Base-by-base conservation (phyloP, 2,888 invertebrate species). In the Rhagonycha lutea region DNA sequence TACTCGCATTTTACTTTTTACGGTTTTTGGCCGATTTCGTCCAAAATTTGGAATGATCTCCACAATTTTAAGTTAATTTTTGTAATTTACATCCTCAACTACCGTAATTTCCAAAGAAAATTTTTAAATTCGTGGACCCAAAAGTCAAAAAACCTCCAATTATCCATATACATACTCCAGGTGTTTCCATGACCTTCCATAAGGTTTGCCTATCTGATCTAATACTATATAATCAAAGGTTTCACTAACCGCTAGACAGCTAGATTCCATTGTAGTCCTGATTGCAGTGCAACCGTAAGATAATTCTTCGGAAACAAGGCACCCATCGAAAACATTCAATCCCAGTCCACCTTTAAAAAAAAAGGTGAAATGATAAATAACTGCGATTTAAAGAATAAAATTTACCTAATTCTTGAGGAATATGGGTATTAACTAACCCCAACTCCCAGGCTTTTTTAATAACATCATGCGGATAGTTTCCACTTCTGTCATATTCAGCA, bases 391-490 rank as follows among this genome's bases (percentile, higher is more conserved):
- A 1, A n/a, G 18, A 18, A 12, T 23, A 10, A 8, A 87, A 18
- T 18, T 88, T 90, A 92, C 95, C 95, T 86, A 91, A 89, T 82
- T 93, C 91, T 82, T 92, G 91, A 1, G 98, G 98, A 81, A 99
- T 92, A 84, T 96, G 95, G 26, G 92, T 91, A 86, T 98, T 98
- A 89, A 97, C 91, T 9, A 99, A 91, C 14, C 98, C 99, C 60
- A 98, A 84, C 70, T 89, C 88, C 93, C 96, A 97, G 0, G 98
- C 97, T 87, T 98, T 98, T 90, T 98, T 98, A 14, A 98, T 90
- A 75, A 99, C 90, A 10, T 96, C 96, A 96, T 95, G 96, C 0
- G 99, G 98, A 89, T 95, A 99, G 89, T 96, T 94, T 79, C 98
- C 98, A 70, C 93, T 92, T 87, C 91, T 93, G 89, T 99, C 98